phyloP scores from a whole-genome alignment of 2,797 vertebrate species.

The Taeniopygia guttata region DNA sequence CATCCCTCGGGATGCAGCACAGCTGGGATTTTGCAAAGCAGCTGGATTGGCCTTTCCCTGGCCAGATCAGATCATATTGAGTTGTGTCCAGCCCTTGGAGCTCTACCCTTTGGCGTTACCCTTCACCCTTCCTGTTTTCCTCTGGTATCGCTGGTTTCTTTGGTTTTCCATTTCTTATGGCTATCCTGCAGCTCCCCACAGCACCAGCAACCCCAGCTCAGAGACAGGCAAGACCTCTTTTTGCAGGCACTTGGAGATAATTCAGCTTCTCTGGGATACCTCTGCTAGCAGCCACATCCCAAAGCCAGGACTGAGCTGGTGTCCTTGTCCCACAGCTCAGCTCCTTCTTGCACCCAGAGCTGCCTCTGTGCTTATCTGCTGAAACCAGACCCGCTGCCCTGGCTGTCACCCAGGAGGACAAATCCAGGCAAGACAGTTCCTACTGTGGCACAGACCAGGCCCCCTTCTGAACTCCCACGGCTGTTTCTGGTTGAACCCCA shows the following conservation, averaged over 20 bases:
- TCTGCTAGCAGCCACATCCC: accelerated
- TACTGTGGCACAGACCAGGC: accelerated
- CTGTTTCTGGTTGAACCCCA: not conserved
- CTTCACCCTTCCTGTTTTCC: not conserved
- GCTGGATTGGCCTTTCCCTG: not conserved
- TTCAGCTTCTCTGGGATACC: not conserved
- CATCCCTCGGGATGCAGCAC: not conserved
- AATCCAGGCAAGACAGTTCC: not conserved
- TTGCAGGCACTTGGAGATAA: not conserved
- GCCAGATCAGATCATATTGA: not conserved
- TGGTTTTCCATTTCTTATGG: not conserved
- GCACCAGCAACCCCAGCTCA: not conserved
- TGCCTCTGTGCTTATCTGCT: not conserved
- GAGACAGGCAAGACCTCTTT: accelerated
- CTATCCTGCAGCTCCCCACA: not conserved
- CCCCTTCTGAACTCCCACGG: accelerated
- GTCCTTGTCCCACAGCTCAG: not conserved
- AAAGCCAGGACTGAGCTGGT: not conserved
- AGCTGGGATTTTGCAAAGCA: not conserved
- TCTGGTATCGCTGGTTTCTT: not conserved
- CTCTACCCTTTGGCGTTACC: not conserved
- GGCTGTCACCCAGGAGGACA: not conserved
- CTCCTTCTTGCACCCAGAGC: not conserved
- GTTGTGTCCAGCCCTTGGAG: accelerated
- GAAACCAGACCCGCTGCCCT: not conserved